Evolutionary conservation across 1,140 invertebrate genomes (phyloP), one percentile per base, ranked within the genome.

Genomic region (Scaptomyza hsui): DNA sequence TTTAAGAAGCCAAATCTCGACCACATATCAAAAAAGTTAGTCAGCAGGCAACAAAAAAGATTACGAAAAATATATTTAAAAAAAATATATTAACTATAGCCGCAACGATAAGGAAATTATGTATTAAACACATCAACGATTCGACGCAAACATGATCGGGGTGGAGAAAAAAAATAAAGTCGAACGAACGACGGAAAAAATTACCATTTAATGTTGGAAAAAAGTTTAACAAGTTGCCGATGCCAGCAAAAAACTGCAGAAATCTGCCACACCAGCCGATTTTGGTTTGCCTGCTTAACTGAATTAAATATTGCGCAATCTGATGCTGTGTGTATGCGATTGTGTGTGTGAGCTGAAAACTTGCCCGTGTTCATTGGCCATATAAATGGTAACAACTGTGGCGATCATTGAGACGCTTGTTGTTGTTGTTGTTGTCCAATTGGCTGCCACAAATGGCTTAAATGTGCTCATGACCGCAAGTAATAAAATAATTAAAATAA

Each of bases 391-490:
- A 88, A 88, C 82, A 86, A 88, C 76, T 77, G 42, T 45, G 68
- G 48, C 80, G 78, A 74, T 74, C 45, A 65, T 47, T 55, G 19
- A 47, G 62, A 26, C 41, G 64, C 57, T 52, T 67, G 67, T 47
- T 73, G 68, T 35, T 67, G 67, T 39, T 64, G 60, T 63, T 64
- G 75, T 86, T 78, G 78, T 51, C 68, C 74, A 82, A 88, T 71
- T 85, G 80, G 48, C 75, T 73, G 74, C 82, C 81, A 63, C 82
- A 86, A 86, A 86, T 88, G 81, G 78, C 65, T 82, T 78, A 86
- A 86, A 86, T 78, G 82, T 61, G 82, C 78, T 89, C 86, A 89
- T 89, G 85, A 86, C 86, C 85, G 86, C 81, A 75, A 80, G 85
- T 77, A 81, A 89, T 85, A 85, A 89, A 89, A 89, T 80, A 89